Conservation (phyloP, 2,888 invertebrate species). For the Agrochola lota region DNA sequence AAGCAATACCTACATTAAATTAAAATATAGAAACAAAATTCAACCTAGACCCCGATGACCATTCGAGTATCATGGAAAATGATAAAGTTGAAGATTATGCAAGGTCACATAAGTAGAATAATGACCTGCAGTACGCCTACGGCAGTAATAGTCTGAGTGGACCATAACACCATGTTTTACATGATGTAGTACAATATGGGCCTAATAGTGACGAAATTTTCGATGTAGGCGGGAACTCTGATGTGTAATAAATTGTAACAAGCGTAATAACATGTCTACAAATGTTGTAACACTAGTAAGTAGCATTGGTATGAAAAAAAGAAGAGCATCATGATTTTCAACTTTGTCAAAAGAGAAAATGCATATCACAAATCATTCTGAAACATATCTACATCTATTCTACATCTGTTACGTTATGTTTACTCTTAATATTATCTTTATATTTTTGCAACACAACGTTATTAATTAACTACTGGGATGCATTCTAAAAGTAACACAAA, state of each 20-base stretch:
- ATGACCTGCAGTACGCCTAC: conserved; percentile 64
- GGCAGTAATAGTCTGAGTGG: conserved; percentile 69
- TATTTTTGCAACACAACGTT: conserved; percentile 29
- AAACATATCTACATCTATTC: conserved; percentile 40
- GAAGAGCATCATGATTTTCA: conserved; percentile 18
- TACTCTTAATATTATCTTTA: conserved; percentile 33
- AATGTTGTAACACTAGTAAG: conserved; percentile 44
- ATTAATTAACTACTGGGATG: conserved; percentile 51
- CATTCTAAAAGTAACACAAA: conserved; percentile 58
- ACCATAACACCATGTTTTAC: conserved; percentile 73
- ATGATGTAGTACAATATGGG: conserved; percentile 69
- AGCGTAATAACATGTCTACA: conserved; percentile 38
- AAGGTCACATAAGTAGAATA: conserved; percentile 73
- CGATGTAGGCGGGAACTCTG: conserved; percentile 70
- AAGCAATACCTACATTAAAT: conserved; percentile 45
- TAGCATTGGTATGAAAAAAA: conserved; percentile 7
- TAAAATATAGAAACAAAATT: conserved; percentile 57
- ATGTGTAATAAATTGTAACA: conserved; percentile 62
- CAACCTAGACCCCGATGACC: conserved; percentile 63
- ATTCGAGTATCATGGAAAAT: conserved; percentile 64
- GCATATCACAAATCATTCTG: conserved; percentile 33
- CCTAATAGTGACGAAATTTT: conserved; percentile 71
- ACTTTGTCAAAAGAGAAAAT: conserved; percentile 24
- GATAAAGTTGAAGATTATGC: conserved; percentile 65
- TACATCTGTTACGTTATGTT: conserved; percentile 36